Evolutionary conservation across 2,113 vertebrate species (phyloP).

Genomic region (Pycnonotus jocosus): DNA sequence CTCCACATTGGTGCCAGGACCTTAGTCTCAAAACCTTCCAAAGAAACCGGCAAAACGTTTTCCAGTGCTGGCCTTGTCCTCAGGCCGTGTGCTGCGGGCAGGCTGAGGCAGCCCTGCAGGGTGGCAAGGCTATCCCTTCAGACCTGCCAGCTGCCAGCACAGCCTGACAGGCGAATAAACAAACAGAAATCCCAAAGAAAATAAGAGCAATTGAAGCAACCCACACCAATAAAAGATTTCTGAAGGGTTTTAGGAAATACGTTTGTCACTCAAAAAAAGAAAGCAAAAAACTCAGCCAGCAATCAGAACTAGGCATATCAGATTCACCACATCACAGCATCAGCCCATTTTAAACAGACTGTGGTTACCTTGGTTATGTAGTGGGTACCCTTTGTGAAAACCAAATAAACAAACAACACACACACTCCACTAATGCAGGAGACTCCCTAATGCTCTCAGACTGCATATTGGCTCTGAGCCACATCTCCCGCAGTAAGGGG

Average conservation of each 20-base stretch:
- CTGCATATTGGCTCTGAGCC: conserved; percentile 43
- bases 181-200: neutral
- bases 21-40: neutral
- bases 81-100: accelerated
- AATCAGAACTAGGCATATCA: neutral
- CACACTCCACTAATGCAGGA: conserved; percentile 4
- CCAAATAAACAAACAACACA: conserved; percentile 34
- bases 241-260: neutral
- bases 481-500: conserved; percentile 45
- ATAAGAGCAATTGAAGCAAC: neutral
- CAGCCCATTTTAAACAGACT: neutral
- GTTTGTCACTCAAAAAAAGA: neutral
- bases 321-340: neutral
- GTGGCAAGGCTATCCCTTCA: accelerated
- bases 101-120: neutral
- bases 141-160: neutral
- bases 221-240: neutral
- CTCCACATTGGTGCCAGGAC: neutral
- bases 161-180: neutral
- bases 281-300: neutral
- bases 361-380: neutral
- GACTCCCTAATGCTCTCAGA: conserved; percentile 35
- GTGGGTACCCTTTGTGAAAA: conserved; percentile 27
- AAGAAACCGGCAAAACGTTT: neutral
- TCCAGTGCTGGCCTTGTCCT: accelerated